Conservation (phyloP, 2,797 vertebrate genomes). For the Takifugu rubripes region DNA sequence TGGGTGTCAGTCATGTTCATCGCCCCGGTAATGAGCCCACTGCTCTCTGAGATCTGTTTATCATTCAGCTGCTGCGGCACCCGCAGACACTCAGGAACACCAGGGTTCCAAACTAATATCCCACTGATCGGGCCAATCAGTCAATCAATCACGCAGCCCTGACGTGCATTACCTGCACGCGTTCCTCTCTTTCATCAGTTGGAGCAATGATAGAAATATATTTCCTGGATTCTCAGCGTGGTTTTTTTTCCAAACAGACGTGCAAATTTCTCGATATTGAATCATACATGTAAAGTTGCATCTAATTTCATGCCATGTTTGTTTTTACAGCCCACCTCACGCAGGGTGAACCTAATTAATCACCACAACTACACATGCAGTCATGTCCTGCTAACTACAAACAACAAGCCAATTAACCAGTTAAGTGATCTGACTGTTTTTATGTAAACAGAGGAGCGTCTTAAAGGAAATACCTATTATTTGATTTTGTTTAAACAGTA, state of each 20-base stretch:
- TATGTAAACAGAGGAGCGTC: slow-evolving; percentile 24
- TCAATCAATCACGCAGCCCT: slow-evolving; percentile 15
- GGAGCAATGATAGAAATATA: slow-evolving; percentile 1
- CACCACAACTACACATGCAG: slow-evolving; percentile 17
- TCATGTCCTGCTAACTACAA: slow-evolving; percentile 15
- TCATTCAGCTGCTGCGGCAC: slow-evolving; percentile 50
- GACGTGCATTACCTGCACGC: slow-evolving; percentile 16
- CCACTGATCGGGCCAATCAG: slow-evolving; percentile 23
- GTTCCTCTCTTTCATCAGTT: slow-evolving; percentile 3
- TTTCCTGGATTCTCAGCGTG: slow-evolving; percentile 4
- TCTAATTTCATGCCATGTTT: slow-evolving; percentile 56
- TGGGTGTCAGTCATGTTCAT: slow-evolving; percentile 60
- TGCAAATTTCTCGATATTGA: slow-evolving; percentile 60
- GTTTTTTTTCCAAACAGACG: not conserved
- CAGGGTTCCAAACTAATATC: slow-evolving; percentile 8
- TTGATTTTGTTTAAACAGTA: slow-evolving; percentile 15
- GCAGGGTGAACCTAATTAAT: slow-evolving; percentile 38
- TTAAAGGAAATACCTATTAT: slow-evolving; percentile 37
- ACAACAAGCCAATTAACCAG: slow-evolving; percentile 43
- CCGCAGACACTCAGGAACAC: slow-evolving; percentile 28
- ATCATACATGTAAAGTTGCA: slow-evolving; percentile 63
- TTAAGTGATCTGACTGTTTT: slow-evolving; percentile 40
- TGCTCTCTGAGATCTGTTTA: slow-evolving; percentile 59
- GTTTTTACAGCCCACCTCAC: slow-evolving; percentile 28
- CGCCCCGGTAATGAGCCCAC: slow-evolving; percentile 55